A percentile compares a stretch with the other conserved stretches of the same genome.
These are phyloP conservation scores for Sebastes iracundus DNA, from an alignment of 2,797 vertebrate species.

Conservation along the genomic window DNA sequence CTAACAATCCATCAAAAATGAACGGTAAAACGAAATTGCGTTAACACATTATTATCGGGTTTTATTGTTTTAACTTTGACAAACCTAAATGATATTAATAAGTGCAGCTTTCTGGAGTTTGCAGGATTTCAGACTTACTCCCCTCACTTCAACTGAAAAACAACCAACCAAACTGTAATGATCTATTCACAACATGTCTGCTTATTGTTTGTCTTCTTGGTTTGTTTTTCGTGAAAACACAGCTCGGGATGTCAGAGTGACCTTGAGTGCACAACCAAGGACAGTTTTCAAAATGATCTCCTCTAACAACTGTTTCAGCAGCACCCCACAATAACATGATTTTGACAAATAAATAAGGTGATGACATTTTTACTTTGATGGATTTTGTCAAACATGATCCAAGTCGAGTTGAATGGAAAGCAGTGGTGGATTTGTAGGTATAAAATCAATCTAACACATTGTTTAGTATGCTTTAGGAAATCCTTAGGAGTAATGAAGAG, in stretches of 20 bases:
- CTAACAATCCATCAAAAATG: too few relatives aligned
- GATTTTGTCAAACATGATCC: too few relatives aligned
- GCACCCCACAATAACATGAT: background rate
- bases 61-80: too few relatives aligned
- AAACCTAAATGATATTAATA: too few relatives aligned
- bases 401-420: too few relatives aligned
- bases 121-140: background rate
- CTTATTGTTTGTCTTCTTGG: background rate
- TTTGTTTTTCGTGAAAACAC: background rate
- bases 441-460: background rate
- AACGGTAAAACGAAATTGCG: too few relatives aligned
- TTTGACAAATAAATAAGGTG: background rate
- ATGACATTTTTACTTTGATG: too few relatives aligned
- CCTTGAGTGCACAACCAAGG: background rate
- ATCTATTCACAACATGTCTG: background rate
- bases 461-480: background rate
- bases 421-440: background rate
- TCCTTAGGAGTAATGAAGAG: background rate
- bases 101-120: background rate
- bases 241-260: background rate
- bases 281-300: background rate
- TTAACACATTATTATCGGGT: too few relatives aligned
- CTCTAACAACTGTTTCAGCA: background rate
- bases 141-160: background rate
- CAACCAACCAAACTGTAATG: background rate